phyloP scores from a whole-genome alignment of 2,888 invertebrate species.

The Sisyra nigra region DNA sequence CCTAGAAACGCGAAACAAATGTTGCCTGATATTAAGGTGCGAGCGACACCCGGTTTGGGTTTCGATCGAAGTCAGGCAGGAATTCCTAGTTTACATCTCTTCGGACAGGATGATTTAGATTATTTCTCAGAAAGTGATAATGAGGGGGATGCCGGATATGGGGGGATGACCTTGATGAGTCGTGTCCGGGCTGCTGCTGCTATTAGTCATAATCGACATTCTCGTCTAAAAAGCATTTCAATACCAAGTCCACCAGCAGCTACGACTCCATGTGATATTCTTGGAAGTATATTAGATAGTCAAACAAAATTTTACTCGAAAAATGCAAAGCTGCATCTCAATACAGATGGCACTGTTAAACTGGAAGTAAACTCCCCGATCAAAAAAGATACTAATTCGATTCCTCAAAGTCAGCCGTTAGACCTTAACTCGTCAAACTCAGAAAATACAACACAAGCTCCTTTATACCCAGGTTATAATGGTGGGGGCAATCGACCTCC shows the following conservation, averaged over 20 bases:
- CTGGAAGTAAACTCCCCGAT: constrained; percentile 23
- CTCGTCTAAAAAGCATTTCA: constrained; percentile 31
- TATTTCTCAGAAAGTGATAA: constrained; percentile 44
- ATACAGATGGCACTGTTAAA: constrained; percentile 44
- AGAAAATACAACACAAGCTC: constrained; percentile 30
- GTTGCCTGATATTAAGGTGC: constrained; percentile 22
- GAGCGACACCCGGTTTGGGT: constrained; percentile 13
- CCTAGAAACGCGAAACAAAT: constrained; percentile 16
- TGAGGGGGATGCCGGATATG: constrained; percentile 18
- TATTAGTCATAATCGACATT: constrained; percentile 20
- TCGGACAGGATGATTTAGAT: constrained; percentile 54
- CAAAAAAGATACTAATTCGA: constrained; percentile 10
- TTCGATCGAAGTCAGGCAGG: constrained; percentile 26
- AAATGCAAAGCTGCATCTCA: constrained; percentile 36
- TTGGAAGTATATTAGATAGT: constrained; percentile 51
- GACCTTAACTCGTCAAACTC: constrained; percentile 9
- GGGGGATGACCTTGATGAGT: constrained; percentile 27
- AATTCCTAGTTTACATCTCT: constrained; percentile 41
- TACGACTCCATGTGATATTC: constrained; percentile 38
- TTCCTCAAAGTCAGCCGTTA: constrained; percentile 8
- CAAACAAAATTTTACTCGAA: constrained; percentile 56
- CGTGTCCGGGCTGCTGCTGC: constrained; percentile 28
- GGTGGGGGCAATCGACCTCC: constrained; percentile 24
- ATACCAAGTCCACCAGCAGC: constrained; percentile 28
- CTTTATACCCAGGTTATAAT: constrained; percentile 45